Conservation (phyloP, 1,140 invertebrate species). For the Oscheius sp. region DNA sequence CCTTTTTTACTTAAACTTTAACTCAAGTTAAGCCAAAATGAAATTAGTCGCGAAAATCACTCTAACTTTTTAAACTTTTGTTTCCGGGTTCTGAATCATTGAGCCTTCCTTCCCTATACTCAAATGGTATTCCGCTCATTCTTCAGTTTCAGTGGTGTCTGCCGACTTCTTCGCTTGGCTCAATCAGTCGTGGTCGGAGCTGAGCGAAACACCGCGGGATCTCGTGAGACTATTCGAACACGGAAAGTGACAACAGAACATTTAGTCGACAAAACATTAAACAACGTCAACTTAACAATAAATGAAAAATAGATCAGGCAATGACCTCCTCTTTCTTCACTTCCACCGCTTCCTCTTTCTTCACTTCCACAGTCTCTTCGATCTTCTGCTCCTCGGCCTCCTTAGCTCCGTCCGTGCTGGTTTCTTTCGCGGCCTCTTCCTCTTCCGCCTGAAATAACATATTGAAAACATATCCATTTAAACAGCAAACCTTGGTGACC, state of each 20-base stretch:
- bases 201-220: neutral
- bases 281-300: neutral
- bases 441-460: no score
- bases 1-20: no score
- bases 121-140: no score
- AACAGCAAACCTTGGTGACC: conserved; percentile 2
- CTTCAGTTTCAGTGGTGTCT: no score
- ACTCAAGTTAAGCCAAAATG: no score
- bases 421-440: no score
- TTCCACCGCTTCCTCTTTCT: neutral
- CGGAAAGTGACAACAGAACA: neutral
- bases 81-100: no score
- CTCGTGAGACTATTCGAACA: neutral
- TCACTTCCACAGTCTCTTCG: neutral
- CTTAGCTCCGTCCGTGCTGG: no score
- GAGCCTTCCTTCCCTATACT: no score
- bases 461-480: no score
- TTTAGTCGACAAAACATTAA: neutral
- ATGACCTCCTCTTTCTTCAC: neutral
- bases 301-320: neutral
- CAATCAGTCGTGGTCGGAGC: neutral
- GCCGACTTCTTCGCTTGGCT: neutral
- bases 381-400: neutral
- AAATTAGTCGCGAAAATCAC: no score
- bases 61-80: no score